Base-by-base conservation (phyloP, 1,140 invertebrate species). In the Potamilus streckersoni region DNA sequence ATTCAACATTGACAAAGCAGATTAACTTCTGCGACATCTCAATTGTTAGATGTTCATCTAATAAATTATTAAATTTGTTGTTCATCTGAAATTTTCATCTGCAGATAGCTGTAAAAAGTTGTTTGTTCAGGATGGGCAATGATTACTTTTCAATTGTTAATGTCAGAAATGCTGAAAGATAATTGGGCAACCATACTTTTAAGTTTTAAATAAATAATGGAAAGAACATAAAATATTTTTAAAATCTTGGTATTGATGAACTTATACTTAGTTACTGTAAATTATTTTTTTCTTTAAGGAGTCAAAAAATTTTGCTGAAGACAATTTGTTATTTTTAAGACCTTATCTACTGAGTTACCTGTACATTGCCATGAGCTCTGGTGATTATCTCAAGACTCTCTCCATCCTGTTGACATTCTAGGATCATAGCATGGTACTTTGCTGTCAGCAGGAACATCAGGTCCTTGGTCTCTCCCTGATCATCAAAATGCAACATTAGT, bases 381-480 rank as follows among this genome's bases (percentile, higher is more conserved):
- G 98, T 99, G 61, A 98, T 94, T 59, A 99, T 97, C 87, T 98
- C 97, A 75, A 98, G 92, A 81, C 93, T 93, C 71, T 94, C 93
- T 23, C 92, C 93, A 74, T 90, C 86, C 67, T 89, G 81, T 68
- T 93, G 91, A 88, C 96, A 98, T 91, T 98, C 97, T 66, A 99
- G 89, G 85, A 99, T 98, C 95, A 98, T 98, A 5, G 97, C 96
- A 93, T 99, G 97, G 87, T 98, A 98, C 56, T 96, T 92, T 38
- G 83, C 80, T 20, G 98, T 99, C 71, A 99, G 91, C 31, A 99
- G 93, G 90, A 99, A 98, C 27, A 99, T 91, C 62, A 97, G 91
- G 90, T 99, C 98, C 91, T 98, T 98, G 66, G 94, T 93, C 85
- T 97, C 96, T 86, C 96, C 93, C 95, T 97, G 88, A 19, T 76